Conservation (phyloP, 2,113 vertebrate species). For the Brachyistius frenatus region DNA sequence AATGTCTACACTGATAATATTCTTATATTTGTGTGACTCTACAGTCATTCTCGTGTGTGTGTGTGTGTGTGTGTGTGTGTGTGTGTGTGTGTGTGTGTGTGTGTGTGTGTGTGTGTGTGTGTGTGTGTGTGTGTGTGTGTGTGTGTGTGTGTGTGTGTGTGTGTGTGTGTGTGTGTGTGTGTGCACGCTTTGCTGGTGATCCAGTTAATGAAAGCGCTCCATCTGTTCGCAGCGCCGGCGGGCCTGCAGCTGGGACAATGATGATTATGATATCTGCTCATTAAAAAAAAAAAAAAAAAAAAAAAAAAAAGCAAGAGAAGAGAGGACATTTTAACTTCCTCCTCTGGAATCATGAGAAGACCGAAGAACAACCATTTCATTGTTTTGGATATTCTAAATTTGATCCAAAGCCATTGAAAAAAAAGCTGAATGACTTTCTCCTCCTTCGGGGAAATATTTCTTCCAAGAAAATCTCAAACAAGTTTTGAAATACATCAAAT, state of each 20-base stretch:
- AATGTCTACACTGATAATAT: not conserved
- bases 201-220: slow-evolving; percentile 49
- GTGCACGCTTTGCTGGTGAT: slow-evolving; percentile 21
- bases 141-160: not conserved
- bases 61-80: not conserved
- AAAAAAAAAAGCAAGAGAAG: too few relatives aligned
- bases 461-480: too few relatives aligned
- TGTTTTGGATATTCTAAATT: slow-evolving; percentile 5
- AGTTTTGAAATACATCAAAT: too few relatives aligned
- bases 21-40: not conserved
- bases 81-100: not conserved
- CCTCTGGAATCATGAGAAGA: not conserved
- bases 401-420: not conserved
- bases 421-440: too few relatives aligned
- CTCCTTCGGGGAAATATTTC: too few relatives aligned
- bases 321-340: too few relatives aligned
- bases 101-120: not conserved
- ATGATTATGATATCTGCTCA: slow-evolving; percentile 37
- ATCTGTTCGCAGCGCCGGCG: slow-evolving; percentile 31
- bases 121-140: slow-evolving; percentile 2
- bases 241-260: slow-evolving; percentile 34
- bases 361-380: not conserved
- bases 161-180: not conserved
- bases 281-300: slow-evolving; percentile 1
- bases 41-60: not conserved